A percentile compares a stretch with the other conserved stretches of the same genome.
Evolutionary conservation across 1,140 invertebrate species (phyloP).

Genomic region (Brachionus manjavacas): DNA sequence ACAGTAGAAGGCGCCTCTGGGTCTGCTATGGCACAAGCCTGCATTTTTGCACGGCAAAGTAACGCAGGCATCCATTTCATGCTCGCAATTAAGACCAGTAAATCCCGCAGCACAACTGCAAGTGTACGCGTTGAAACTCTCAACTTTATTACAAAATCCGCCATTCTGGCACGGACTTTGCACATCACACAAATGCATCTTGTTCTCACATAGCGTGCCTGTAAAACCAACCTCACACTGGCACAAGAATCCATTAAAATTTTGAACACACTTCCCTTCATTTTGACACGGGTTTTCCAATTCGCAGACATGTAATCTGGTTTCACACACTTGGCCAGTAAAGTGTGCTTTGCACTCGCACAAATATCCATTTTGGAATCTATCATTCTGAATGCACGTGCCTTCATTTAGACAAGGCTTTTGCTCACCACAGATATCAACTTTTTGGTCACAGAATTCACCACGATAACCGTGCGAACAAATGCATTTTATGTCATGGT

Average conservation of each 20-base stretch:
- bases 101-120: constrained; percentile 69
- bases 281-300: neutral
- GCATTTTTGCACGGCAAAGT: constrained; percentile 27
- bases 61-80: constrained; percentile 10
- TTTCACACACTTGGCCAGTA: neutral
- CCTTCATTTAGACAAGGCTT: neutral
- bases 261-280: neutral
- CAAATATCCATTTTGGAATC: neutral
- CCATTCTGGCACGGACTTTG: constrained; percentile 22
- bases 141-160: neutral
- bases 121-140: constrained; percentile 44
- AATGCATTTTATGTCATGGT: constrained; percentile 37
- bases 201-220: neutral
- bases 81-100: constrained; percentile 72
- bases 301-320: neutral
- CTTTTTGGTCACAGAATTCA: constrained; percentile 3
- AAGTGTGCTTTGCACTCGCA: neutral
- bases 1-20: neutral
- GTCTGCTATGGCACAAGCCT: neutral
- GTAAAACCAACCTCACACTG: neutral
- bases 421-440: neutral
- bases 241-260: neutral
- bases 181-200: neutral
- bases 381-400: neutral
- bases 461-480: constrained; percentile 44